phyloP scores from a whole-genome alignment of 1,140 invertebrate species.

The Atta texana region DNA sequence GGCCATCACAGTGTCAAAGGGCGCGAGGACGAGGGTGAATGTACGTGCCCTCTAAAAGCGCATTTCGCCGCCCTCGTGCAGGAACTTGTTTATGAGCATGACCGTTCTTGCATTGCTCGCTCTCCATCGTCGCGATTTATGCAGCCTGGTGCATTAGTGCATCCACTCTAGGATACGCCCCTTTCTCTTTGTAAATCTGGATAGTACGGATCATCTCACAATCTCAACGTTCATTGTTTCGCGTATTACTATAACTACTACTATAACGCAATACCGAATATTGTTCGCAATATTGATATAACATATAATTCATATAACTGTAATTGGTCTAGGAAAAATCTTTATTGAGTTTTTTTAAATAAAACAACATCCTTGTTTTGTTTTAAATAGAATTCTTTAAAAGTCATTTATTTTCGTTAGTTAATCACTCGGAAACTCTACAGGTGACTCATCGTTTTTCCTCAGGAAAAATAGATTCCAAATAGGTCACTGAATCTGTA shows the following conservation, averaged over 20 bases:
- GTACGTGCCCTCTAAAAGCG: slow-evolving; percentile 40
- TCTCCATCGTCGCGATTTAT: slow-evolving; percentile 49
- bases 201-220: neutral
- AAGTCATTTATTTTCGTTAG: slow-evolving; percentile 1
- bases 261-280: neutral
- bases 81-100: slow-evolving; percentile 64
- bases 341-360: neutral
- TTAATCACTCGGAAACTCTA: neutral
- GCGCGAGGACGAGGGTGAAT: slow-evolving; percentile 25
- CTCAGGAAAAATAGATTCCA: neutral
- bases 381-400: slow-evolving; percentile 1
- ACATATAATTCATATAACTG: neutral
- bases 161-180: neutral
- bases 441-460: neutral
- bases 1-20: slow-evolving; percentile 38
- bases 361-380: neutral
- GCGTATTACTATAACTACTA: neutral
- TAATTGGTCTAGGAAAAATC: neutral
- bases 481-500: slow-evolving; percentile 6
- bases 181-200: neutral
- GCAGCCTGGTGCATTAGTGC: neutral
- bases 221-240: neutral
- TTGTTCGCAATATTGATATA: neutral
- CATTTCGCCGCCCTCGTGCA: slow-evolving; percentile 53
- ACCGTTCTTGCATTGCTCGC: slow-evolving; percentile 60